Evolutionary conservation across 2,888 invertebrate species (phyloP), one percentile per base, ranked within the genome.

Genomic region (Tipula unca): DNA sequence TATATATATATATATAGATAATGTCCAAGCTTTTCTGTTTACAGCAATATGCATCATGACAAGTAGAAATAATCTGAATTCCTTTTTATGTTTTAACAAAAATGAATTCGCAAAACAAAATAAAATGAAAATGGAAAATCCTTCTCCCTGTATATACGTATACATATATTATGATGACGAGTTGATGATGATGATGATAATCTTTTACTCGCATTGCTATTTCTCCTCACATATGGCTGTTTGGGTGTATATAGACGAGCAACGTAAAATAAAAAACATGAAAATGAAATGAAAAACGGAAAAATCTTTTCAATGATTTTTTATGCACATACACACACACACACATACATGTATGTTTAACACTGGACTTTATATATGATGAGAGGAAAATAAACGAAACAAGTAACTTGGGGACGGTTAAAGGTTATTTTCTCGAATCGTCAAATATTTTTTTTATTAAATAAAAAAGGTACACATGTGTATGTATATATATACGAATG

Each of bases 21-120:
- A 69, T 69, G 69, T 69, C 69, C 69, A 69, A 69, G 25, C 69
- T 10, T 69, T 69, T 69, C 6, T 32, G 17, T 17, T 25, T 25
- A 10, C 32, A 83, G 83, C 35, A 83, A 83, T 83, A 83, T 83
- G 32, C 83, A 83, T 32, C 29, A 83, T 83, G 83, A 83, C 83
- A 83, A 35, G 83, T 35, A 83, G 83, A 83, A 69, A 83, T 83
- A 83, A 83, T 83, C 83, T 32, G 83, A 83, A 83, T 83, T 83
- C 83, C 83, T 83, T 35, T 83, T 69, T 69, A 69, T 69, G 69
- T 69, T n/a, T n/a, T 69, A 25, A 69, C 69, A 20, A 69, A 69
- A 69, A 20, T 8, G 25, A 69, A 25, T 25, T 25, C 8, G 25
- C 8, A 36, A 17, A 48, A 32, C 32, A 48, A 48, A 48, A 17